Base-by-base conservation (phyloP, 2,888 invertebrate species). In the Acanthacorydalis orientalis region DNA sequence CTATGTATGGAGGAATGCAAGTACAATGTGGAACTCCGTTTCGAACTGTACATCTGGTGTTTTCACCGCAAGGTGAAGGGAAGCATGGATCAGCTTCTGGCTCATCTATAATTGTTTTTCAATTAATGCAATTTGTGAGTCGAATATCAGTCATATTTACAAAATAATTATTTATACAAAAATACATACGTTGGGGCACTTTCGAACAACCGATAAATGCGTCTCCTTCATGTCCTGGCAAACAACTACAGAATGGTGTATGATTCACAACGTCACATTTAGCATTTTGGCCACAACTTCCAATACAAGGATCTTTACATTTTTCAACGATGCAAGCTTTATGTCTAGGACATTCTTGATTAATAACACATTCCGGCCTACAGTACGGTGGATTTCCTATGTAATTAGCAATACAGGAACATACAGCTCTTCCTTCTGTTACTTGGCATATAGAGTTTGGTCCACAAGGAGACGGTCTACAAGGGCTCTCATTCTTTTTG, bases 1-100 rank as follows among this genome's bases (percentile, higher is more conserved):
- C 90, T 51, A 85, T 78, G 58, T 88, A 87, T 4, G 88, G 88
- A 49, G 88, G 84, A 58, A 90, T 85, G 59, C 90, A 91, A n/a
- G 74, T 73, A 61, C 91, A 91, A 54, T 79, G 76, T 1, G 82
- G 78, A 31, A 71, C 68, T 14, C 80, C 79, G 55, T 83, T 79
- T 2, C 75, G 68, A 31, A 78, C 76, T 1, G 76, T 73, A 59
- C 90, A 91, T 49, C 83, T 71, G 1, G 90, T 80, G 59, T 89
- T 90, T 58, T 83, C 82, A 14, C 86, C 90, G 61, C 91, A 91
- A 0, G 87, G 88, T 40, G 81, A 79, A 39, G 84, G 81, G 55
- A 68, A 76, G 60, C 90, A 89, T 1, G 83, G 84, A 57, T 81
- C 75, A 38, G 60, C 57, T n/a, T 34, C 33, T 48, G 51, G 51